Evolutionary conservation across 1,140 invertebrate genomes (phyloP).

Genomic region (Drusus annulatus): DNA sequence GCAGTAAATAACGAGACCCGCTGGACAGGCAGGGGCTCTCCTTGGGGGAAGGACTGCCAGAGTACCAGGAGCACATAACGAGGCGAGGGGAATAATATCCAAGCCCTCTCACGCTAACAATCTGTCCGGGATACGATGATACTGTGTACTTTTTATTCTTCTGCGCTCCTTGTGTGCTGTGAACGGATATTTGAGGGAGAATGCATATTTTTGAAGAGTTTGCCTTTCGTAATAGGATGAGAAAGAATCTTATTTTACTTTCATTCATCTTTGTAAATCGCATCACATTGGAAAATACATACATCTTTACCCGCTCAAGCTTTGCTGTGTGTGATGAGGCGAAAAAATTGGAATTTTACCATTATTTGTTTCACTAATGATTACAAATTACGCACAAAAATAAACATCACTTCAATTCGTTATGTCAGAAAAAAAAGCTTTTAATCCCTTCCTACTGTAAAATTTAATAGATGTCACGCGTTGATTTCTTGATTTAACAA

Average conservation of each 20-base stretch:
- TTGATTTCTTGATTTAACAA: too few relatives aligned
- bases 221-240: too few relatives aligned
- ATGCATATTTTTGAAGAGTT: constrained; percentile 11
- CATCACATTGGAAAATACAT: too few relatives aligned
- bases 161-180: not conserved
- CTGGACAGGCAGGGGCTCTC: constrained; percentile 15
- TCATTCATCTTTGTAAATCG: too few relatives aligned
- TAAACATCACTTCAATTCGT: too few relatives aligned
- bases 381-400: too few relatives aligned
- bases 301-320: too few relatives aligned
- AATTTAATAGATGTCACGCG: not conserved
- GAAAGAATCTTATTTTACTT: too few relatives aligned
- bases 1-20: constrained; percentile 43
- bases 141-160: constrained; percentile 29
- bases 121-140: constrained; percentile 34
- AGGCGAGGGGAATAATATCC: constrained; percentile 32
- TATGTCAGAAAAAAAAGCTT: too few relatives aligned
- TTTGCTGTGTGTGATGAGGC: too few relatives aligned
- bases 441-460: not conserved
- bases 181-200: not conserved
- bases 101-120: constrained; percentile 33
- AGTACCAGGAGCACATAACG: constrained; percentile 30
- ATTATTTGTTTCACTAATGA: too few relatives aligned
- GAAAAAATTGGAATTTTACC: too few relatives aligned
- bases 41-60: constrained; percentile 2